Evolutionary conservation across 2,113 vertebrate species (phyloP).

Genomic region (Dromaius novaehollandiae): DNA sequence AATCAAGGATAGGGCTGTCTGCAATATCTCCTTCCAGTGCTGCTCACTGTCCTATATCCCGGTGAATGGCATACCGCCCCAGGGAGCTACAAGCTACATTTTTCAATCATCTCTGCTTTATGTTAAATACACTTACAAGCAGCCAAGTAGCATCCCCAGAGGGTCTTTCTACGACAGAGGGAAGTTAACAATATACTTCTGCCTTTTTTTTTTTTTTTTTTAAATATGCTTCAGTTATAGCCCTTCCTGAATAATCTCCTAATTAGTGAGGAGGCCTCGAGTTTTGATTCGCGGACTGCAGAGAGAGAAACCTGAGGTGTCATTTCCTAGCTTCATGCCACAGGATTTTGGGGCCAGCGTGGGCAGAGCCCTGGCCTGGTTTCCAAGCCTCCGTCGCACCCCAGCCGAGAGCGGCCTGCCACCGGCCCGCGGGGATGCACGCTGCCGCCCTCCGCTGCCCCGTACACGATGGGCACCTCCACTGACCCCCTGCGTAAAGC

Average conservation of each 20-base stretch:
- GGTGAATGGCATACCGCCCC: conserved; percentile 9
- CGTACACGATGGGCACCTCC: not conserved
- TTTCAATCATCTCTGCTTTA: conserved; percentile 61
- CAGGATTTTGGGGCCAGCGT: not conserved
- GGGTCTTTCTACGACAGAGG: not conserved
- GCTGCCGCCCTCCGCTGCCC: not conserved
- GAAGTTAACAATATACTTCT: conserved; percentile 35
- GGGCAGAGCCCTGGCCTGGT: not conserved
- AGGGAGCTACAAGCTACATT: conserved; percentile 34
- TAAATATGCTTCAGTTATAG: not conserved
- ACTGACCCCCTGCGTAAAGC: not conserved
- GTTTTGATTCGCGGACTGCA: not conserved
- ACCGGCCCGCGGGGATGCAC: not conserved
- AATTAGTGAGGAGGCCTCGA: conserved; percentile 7
- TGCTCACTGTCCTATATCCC: not conserved
- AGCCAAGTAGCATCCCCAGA: conserved; percentile 25
- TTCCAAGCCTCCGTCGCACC: conserved; percentile 25
- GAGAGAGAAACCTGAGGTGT: not conserved
- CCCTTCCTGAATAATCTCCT: conserved; percentile 16
- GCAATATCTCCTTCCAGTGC: not conserved
- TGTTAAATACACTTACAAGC: conserved; percentile 62
- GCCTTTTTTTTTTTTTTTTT: not conserved
- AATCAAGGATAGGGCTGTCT: not conserved
- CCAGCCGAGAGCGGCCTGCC: not conserved
- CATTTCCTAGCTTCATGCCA: not conserved